A percentile compares a stretch with the other conserved stretches of the same genome.
Conservation (phyloP, 2,113 vertebrate species). For the Rhipidura dahli region DNA sequence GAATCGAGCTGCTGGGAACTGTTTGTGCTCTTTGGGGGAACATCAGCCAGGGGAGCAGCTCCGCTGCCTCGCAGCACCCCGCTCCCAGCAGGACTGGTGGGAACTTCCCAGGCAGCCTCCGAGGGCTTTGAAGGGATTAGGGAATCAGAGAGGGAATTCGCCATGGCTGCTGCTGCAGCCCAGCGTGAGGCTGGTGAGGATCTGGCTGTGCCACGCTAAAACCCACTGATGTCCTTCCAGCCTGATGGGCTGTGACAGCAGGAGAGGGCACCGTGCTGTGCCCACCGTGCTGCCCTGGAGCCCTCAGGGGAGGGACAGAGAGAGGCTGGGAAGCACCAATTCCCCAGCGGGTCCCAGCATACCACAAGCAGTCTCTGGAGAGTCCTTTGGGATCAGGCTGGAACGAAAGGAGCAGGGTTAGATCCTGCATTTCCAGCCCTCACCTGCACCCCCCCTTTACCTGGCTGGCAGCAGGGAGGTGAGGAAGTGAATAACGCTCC, state of each 20-base stretch:
- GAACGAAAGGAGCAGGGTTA: not conserved
- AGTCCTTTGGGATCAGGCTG: not conserved
- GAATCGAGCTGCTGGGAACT: not conserved
- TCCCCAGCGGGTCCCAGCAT: not conserved
- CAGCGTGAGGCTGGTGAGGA: not conserved
- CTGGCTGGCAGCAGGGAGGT: not conserved
- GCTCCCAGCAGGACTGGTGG: not conserved
- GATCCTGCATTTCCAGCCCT: not conserved
- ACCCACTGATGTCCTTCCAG: not conserved
- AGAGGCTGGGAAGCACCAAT: accelerated
- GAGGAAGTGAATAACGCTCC: not conserved
- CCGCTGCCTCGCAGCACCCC: not conserved
- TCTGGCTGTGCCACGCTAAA: not conserved
- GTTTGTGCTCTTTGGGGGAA: conserved; percentile 9
- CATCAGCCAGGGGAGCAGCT: not conserved
- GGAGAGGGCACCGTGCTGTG: not conserved
- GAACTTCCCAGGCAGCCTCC: not conserved
- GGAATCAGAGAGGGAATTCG: not conserved
- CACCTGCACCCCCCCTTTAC: not conserved
- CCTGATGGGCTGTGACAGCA: not conserved
- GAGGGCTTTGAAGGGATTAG: not conserved
- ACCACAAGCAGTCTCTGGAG: accelerated
- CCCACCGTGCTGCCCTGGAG: not conserved
- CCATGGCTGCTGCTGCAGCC: not conserved
- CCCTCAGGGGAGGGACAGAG: not conserved